These are phyloP conservation scores for Thalassarche chlororhynchos DNA, from an alignment of 2,113 vertebrate genomes.

Conservation along the genomic window DNA sequence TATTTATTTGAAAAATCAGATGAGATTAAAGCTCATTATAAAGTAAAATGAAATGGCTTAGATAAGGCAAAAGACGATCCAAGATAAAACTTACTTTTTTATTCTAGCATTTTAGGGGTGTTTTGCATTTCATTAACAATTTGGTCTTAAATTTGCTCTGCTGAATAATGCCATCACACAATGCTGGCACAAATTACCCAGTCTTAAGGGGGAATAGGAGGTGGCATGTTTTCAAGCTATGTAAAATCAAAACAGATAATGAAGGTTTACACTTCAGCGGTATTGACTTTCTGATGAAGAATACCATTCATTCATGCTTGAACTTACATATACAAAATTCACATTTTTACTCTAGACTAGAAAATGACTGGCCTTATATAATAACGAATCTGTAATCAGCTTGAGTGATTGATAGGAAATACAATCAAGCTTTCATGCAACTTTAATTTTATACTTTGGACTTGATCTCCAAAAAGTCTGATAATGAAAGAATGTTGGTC, in stretches of 20 bases:
- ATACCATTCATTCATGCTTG: not conserved
- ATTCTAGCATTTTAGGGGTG: not conserved
- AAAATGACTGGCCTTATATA: conserved; percentile 8
- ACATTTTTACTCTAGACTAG: not conserved
- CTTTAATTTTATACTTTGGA: conserved; percentile 64
- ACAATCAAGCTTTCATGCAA: conserved; percentile 62
- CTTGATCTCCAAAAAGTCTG: conserved; percentile 41
- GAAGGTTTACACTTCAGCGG: not conserved
- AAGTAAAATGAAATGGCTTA: conserved; percentile 40
- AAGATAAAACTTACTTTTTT: not conserved
- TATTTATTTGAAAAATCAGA: not conserved
- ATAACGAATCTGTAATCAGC: conserved; percentile 20
- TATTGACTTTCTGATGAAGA: not conserved
- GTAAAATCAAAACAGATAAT: not conserved
- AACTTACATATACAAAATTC: conserved; percentile 9
- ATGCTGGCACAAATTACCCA: not conserved
- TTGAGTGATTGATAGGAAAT: conserved; percentile 43
- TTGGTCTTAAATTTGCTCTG: not conserved
- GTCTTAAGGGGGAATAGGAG: not conserved
- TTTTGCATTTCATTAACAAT: not conserved
- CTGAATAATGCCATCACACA: not conserved
- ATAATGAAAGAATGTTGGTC: conserved; percentile 41
- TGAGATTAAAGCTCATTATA: not conserved
- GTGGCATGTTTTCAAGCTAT: not conserved
- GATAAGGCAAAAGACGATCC: conserved; percentile 28